Evolutionary conservation across 2,113 vertebrate genomes (phyloP).

Genomic region (Grammomys surdaster): DNA sequence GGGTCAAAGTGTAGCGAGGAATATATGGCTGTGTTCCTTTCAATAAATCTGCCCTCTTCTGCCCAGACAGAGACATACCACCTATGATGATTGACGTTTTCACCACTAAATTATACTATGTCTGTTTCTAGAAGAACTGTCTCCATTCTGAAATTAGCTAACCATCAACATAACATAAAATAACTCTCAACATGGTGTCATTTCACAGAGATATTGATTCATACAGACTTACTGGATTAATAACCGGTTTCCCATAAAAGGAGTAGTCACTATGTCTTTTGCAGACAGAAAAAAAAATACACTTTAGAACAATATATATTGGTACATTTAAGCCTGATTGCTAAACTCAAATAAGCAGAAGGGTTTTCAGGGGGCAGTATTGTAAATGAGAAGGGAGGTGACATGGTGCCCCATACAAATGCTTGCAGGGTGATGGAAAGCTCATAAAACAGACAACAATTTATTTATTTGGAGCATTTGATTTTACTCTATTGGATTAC

Average conservation of each 20-base stretch:
- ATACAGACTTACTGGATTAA: constrained; percentile 91
- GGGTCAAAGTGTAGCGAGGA: constrained; percentile 91
- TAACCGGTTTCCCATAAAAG: constrained; percentile 95
- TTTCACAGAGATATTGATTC: constrained; percentile 96
- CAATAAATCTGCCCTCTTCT: constrained; percentile 94
- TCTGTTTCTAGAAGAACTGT: constrained; percentile 92
- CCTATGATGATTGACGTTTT: constrained; percentile 94
- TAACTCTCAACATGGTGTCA: constrained; percentile 93
- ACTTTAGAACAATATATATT: constrained; percentile 85
- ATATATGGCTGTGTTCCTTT: constrained; percentile 95
- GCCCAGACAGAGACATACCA: constrained; percentile 91
- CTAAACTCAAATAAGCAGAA: constrained; percentile 78
- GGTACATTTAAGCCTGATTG: constrained; percentile 87
- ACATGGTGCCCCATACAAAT: constrained; percentile 71
- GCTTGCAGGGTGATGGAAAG: constrained; percentile 77
- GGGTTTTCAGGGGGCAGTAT: constrained; percentile 71
- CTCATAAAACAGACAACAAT: constrained; percentile 81
- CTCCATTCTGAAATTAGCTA: constrained; percentile 96
- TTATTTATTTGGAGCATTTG: constrained; percentile 81
- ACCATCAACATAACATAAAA: constrained; percentile 95
- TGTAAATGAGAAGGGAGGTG: constrained; percentile 75
- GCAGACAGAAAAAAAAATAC: constrained; percentile 89
- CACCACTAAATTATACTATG: constrained; percentile 94
- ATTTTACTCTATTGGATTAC: constrained; percentile 82
- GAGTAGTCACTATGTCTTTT: constrained; percentile 88